Base-by-base conservation (phyloP, 2,888 invertebrate genomes). In the Megaustenia siamemsis region DNA sequence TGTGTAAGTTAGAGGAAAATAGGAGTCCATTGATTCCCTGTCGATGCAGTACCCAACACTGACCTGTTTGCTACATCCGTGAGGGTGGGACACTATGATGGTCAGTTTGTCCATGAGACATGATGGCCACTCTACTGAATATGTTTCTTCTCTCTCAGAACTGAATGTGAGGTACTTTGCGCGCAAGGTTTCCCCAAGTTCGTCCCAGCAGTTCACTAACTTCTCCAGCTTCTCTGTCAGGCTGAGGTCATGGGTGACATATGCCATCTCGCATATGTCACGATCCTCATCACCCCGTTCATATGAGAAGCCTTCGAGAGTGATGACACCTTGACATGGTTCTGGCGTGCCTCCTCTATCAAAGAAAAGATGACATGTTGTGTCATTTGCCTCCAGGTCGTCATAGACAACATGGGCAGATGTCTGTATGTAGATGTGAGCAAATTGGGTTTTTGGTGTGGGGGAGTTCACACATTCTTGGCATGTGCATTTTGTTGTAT, bases 331-430 rank as follows among this genome's bases (percentile, higher is more conserved):
- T 49, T 49, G n/a, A 8, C 73, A 73, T 0, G 49, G 4, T 49
- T 73, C 73, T 1, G 73, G 73, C 0, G 73, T 49, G 15, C 73
- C 53, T 1, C 73, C 73, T 35, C 35, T 49, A 15, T 73, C 73
- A 18, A 49, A 73, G 49, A 73, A 73, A 8, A 73, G 73, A 49
- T 73, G 49, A 73, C 73, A 73, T 0, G 73, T 73, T 10, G 73
- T 49, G 18, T 49, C 49, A 15, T 32, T 73, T 1, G 49, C 73
- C 35, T 73, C 73, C 6, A 49, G 49, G 32, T 49, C 32, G 49
- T 73, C 73, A 35, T 49, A 73, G 4, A 73, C 73, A 32, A 73
- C 73, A 35, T 73, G 73, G 21, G 49, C 73, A 18, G 73, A 45
- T 32, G 73, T 49, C 18, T 24, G 32, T 0, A 73, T 73, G 0